Conservation (phyloP, 2,888 invertebrate genomes). For the Brenthis daphne region DNA sequence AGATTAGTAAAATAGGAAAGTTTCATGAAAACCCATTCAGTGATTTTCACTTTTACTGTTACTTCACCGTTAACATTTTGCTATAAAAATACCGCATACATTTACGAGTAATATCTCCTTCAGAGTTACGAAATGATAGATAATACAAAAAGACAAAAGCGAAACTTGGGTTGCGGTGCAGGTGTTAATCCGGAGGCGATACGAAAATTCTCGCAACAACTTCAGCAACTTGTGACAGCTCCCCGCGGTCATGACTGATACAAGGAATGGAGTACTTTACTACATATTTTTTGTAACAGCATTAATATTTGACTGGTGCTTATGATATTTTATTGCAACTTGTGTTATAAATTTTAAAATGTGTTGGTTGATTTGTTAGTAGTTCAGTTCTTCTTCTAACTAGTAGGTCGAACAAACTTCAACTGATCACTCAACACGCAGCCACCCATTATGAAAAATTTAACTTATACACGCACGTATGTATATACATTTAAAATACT, state of each 20-base stretch:
- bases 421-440: no score
- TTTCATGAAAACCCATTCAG: no score
- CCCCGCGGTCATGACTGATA: conserved; percentile 50
- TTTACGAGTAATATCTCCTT: neutral
- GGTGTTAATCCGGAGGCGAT: conserved; percentile 55
- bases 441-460: no score
- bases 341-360: no score
- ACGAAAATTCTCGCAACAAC: conserved; percentile 43
- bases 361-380: no score
- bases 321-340: no score
- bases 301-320: neutral
- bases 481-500: neutral
- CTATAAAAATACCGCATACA: no score
- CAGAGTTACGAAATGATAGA: conserved; percentile 1
- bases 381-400: no score
- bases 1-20: no score
- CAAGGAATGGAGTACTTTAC: conserved; percentile 31
- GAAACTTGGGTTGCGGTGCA: conserved; percentile 44
- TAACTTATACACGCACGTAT: neutral
- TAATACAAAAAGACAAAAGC: conserved; percentile 20
- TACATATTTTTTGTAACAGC: conserved; percentile 3
- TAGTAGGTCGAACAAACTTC: no score
- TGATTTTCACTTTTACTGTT: no score
- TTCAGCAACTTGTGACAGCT: conserved; percentile 48
- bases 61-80: no score